phyloP scores from a whole-genome alignment of 2,888 invertebrate genomes.

The Lepetodrilus schrolli region DNA sequence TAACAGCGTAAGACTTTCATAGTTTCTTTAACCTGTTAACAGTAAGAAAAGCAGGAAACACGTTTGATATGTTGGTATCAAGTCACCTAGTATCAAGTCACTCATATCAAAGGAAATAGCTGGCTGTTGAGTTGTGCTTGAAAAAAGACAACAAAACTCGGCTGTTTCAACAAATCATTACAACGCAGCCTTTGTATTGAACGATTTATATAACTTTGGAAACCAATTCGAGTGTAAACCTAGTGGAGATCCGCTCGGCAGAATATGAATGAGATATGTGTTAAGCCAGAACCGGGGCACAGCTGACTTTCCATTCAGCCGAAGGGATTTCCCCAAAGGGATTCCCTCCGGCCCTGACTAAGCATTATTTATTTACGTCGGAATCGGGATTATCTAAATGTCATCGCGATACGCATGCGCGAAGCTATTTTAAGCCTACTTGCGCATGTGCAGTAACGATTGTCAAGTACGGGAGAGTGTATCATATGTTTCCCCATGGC shows the following conservation, averaged over 20 bases:
- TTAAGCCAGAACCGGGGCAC: constrained; percentile 41
- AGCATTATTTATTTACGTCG: constrained; percentile 45
- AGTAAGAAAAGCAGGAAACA: no score
- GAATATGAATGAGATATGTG: constrained; percentile 30
- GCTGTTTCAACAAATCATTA: constrained; percentile 33
- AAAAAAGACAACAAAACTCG: neutral
- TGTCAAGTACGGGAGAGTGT: constrained; percentile 33
- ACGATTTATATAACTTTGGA: constrained; percentile 11
- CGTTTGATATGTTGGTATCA: no score
- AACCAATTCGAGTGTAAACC: neutral
- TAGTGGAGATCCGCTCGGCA: constrained; percentile 27
- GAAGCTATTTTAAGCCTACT: constrained; percentile 45
- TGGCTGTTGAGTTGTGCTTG: no score
- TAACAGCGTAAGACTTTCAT: no score
- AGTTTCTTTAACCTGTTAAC: no score
- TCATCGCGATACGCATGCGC: constrained; percentile 57
- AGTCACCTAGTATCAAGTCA: no score
- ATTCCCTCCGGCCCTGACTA: constrained; percentile 55
- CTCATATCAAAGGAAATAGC: no score
- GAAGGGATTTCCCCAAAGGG: constrained; percentile 53
- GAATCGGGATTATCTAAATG: constrained; percentile 16
- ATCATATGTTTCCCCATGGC: constrained; percentile 72
- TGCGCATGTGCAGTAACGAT: constrained; percentile 62
- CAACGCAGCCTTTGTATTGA: neutral
- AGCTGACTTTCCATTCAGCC: constrained; percentile 57